These are phyloP conservation scores for Cygnus atratus DNA, from an alignment of 2,113 vertebrate species.

Conservation along the genomic window DNA sequence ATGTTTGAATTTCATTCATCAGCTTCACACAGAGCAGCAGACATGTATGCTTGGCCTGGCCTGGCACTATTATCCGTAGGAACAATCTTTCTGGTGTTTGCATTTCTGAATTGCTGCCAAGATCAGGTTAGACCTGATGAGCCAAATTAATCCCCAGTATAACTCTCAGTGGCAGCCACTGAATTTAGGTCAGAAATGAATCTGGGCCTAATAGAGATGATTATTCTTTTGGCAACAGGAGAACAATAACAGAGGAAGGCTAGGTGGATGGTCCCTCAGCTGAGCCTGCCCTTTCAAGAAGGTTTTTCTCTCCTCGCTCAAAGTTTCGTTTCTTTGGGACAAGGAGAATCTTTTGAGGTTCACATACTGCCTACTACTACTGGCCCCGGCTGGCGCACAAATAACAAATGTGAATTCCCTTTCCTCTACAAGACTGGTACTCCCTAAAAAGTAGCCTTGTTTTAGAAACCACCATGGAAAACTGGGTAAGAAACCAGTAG, in stretches of 20 bases:
- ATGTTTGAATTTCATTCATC: not conserved
- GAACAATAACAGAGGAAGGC: not conserved
- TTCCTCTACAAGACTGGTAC: not conserved
- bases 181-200: not conserved
- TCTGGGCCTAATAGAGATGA: not conserved
- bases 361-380: not conserved
- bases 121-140: not conserved
- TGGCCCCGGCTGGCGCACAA: not conserved
- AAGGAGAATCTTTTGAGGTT: not conserved
- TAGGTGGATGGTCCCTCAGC: not conserved
- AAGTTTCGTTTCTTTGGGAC: not conserved
- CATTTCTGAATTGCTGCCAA: slow-evolving; percentile 9
- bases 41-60: not conserved
- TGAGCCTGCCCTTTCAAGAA: not conserved
- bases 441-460: not conserved
- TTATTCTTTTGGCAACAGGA: not conserved
- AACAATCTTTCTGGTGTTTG: not conserved
- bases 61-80: not conserved
- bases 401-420: not conserved
- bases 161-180: not conserved
- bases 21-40: not conserved
- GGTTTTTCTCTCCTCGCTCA: not conserved
- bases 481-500: not conserved
- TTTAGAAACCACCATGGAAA: not conserved
- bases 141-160: slow-evolving; percentile 20